phyloP scores from a whole-genome alignment of 1,140 invertebrate species.

The Helicoverpa armigera region DNA sequence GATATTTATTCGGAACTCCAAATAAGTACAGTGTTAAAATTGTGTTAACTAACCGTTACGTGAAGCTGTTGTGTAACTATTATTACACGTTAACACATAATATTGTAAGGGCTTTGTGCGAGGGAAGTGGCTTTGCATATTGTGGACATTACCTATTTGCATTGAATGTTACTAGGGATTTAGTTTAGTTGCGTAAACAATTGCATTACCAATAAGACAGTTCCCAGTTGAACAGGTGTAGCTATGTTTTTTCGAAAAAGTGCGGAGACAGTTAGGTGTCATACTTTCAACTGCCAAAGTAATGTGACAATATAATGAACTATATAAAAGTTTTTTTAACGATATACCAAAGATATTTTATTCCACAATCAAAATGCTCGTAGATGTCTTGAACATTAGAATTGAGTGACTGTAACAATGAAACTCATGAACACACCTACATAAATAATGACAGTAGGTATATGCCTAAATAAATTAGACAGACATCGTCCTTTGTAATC shows the following conservation, averaged over 20 bases:
- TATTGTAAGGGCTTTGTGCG: not conserved
- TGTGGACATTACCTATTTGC: not conserved
- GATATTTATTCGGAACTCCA: constrained; percentile 9
- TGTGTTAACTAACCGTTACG: constrained; percentile 24
- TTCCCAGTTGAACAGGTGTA: no score
- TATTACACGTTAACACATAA: constrained; percentile 8
- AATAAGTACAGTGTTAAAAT: constrained; percentile 20
- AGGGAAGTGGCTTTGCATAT: constrained; percentile 25
- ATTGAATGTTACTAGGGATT: not conserved
- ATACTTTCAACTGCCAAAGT: no score
- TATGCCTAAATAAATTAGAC: constrained; percentile 1
- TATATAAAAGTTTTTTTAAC: no score
- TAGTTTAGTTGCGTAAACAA: not conserved
- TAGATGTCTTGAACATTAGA: no score
- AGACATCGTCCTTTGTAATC: constrained; percentile 52
- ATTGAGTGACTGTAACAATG: no score
- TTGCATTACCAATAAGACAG: not conserved
- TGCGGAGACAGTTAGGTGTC: no score
- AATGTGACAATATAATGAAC: no score
- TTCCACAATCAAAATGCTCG: no score
- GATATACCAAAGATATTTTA: no score
- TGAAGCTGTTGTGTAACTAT: not conserved
- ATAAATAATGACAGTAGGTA: not conserved
- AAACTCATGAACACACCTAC: no score
- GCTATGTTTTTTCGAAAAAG: no score